Evolutionary conservation across 1,140 invertebrate genomes (phyloP).

Genomic region (Zeugodacus cucurbitae): DNA sequence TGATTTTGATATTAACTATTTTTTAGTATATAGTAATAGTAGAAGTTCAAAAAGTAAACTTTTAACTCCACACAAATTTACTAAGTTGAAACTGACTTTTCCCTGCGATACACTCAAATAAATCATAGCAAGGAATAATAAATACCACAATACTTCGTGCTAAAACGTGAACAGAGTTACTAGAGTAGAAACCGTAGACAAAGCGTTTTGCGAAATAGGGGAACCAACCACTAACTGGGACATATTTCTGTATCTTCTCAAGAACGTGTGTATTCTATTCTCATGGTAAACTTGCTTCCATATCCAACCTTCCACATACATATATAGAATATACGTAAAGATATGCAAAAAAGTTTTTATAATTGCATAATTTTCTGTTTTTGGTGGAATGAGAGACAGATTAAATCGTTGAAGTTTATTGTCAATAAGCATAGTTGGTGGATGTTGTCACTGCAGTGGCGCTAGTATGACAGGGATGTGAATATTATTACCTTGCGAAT

Average conservation of each 20-base stretch:
- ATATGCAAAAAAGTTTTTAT: background rate
- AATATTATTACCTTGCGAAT: background rate
- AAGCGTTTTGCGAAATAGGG: background rate
- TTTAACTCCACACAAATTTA: too few relatives aligned
- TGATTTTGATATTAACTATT: too few relatives aligned
- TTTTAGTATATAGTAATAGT: too few relatives aligned
- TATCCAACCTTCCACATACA: background rate
- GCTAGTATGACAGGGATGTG: background rate
- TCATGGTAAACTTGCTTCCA: background rate
- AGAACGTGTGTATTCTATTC: background rate
- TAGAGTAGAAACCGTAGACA: background rate
- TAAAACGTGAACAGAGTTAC: background rate
- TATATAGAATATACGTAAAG: background rate
- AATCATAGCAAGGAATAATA: background rate
- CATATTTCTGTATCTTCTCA: background rate
- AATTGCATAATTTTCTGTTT: background rate
- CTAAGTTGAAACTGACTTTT: background rate
- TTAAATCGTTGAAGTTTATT: background rate
- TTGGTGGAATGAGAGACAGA: background rate
- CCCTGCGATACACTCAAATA: background rate
- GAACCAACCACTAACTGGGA: background rate
- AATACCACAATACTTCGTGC: background rate
- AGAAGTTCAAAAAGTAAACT: too few relatives aligned
- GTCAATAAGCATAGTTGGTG: background rate
- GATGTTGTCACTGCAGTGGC: background rate